Base-by-base conservation (phyloP, 1,140 invertebrate genomes). In the Proctacanthus coquilletti region DNA sequence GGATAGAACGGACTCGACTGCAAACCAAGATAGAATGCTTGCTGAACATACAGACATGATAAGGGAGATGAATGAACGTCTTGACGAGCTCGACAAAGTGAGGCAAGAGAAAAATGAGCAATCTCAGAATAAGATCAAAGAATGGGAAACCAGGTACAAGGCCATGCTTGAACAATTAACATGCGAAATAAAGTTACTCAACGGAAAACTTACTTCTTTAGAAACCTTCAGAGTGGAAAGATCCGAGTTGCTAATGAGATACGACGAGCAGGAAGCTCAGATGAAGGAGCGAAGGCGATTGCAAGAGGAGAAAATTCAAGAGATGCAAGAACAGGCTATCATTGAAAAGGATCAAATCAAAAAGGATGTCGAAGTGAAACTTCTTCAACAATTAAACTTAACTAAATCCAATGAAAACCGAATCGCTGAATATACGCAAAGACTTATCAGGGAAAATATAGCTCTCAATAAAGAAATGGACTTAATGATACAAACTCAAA, bases 161-260 rank as follows among this genome's bases (percentile, higher is more conserved):
- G 70, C 74, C 14, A 86, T 85, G 74, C 80, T 85, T 44, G 84
- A 82, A 48, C 78, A 80, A 50, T 62, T 91, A 2, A 80, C 74
- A 9, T 80, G 83, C 5, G 84, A 92, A 68, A 82, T 87, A 34
- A 87, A 87, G 67, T 61, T 88, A 5, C 55, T 77, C 33, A 82
- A 76, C 51, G 85, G 84, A 35, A 88, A 88, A 65, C 53, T 91
- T 5, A 87, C 84, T 46, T 78, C 84, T 0, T 53, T 91, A 40
- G 86, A 93, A 56, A 86, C 91, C 47, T 93, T 87, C 63, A 70
- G 84, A 46, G 63, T 78, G 19, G 81, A 87, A 42, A 71, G 81
- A 43, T 79, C 86, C 42, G 77, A 87, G 32, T 62, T 91, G 14
- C 76, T 87, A 70, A 69, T 68, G 19, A 87, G 86, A 55, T 88